These are phyloP conservation scores for Chascanopsetta lugubris DNA, from an alignment of 2,113 vertebrate species.

Conservation along the genomic window DNA sequence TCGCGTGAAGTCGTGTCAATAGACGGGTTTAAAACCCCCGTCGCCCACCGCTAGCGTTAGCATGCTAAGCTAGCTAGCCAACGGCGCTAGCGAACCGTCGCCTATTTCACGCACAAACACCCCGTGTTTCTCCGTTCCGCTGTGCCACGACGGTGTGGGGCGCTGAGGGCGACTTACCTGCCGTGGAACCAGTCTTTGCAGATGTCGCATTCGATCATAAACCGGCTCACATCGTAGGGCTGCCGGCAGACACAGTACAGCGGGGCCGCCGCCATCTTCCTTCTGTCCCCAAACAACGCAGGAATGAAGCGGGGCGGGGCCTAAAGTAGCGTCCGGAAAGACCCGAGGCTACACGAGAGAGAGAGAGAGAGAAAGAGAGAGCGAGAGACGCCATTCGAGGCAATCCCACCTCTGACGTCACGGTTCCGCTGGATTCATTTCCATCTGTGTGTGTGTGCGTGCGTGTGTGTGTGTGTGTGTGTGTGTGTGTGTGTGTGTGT, in stretches of 20 bases:
- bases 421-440: conserved; percentile 54
- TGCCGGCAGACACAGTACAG: conserved; percentile 98
- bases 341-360: conserved; percentile 53
- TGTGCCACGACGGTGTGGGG: accelerated
- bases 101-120: conserved; percentile 38
- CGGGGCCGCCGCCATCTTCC: conserved; percentile 90
- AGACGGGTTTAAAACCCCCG: conserved; percentile 75
- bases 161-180: conserved; percentile 81
- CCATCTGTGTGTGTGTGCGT: too few relatives aligned
- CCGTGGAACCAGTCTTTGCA: conserved; percentile 99
- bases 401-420: conserved; percentile 70
- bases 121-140: conserved; percentile 14
- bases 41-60: conserved; percentile 70
- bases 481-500: too few relatives aligned
- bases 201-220: conserved; percentile 98
- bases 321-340: conserved; percentile 62
- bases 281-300: conserved; percentile 86
- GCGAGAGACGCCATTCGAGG: conserved; percentile 40
- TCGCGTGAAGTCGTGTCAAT: conserved; percentile 69
- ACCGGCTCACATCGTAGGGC: conserved; percentile 96
- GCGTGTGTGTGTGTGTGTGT: too few relatives aligned
- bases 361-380: too few relatives aligned
- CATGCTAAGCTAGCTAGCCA: conserved; percentile 68
- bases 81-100: conserved; percentile 60
- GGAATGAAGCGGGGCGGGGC: conserved; percentile 76